Conservation (phyloP, 2,797 vertebrate species). For the Ficedula albicollis region DNA sequence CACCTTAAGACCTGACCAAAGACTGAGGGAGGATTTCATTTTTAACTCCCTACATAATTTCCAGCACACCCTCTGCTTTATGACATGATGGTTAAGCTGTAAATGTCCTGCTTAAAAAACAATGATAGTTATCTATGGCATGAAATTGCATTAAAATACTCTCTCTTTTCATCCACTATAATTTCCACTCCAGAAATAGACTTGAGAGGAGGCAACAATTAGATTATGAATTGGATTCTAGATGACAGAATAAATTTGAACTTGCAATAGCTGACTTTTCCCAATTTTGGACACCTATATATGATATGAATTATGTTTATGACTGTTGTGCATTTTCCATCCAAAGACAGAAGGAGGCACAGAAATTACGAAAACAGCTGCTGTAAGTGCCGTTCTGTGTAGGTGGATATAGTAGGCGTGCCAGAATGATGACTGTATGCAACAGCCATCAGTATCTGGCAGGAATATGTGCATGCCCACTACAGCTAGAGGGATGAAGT, state of each 20-base stretch:
- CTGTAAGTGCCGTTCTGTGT: background rate
- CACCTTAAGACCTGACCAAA: background rate
- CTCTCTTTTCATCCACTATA: constrained; percentile 46
- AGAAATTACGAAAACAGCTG: constrained; percentile 41
- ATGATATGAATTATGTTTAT: constrained; percentile 47
- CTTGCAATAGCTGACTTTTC: constrained; percentile 28
- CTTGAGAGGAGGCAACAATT: constrained; percentile 28
- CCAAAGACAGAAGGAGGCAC: constrained; percentile 25
- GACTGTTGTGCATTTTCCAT: constrained; percentile 25
- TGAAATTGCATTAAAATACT: constrained; percentile 57
- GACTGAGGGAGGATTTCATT: background rate
- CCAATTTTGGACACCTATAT: background rate
- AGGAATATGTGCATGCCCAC: background rate
- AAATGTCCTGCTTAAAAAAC: constrained; percentile 54
- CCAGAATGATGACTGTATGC: constrained; percentile 20
- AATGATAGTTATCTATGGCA: constrained; percentile 36
- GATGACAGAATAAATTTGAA: constrained; percentile 46
- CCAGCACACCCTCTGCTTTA: background rate
- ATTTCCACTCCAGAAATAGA: constrained; percentile 57
- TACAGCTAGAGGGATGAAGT: background rate
- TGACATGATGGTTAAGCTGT: background rate
- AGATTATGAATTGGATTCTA: constrained; percentile 52
- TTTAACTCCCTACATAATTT: constrained; percentile 7
- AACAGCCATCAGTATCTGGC: background rate
- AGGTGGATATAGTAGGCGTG: background rate